Evolutionary conservation across 2,113 vertebrate species (phyloP).

Genomic region (Notiomystis cincta): DNA sequence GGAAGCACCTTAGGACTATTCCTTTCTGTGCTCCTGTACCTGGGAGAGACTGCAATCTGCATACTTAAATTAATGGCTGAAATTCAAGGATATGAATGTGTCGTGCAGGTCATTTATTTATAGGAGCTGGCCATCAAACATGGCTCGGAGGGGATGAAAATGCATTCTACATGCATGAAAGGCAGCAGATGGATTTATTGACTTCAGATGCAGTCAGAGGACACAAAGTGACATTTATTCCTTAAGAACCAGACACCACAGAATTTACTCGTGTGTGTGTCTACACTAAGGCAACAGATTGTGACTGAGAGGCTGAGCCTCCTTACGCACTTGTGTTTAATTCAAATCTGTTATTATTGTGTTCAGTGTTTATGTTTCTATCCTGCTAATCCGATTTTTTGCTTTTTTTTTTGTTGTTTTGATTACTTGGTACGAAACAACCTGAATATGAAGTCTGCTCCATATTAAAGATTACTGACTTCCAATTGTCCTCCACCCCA

Average conservation of each 20-base stretch:
- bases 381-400: not conserved
- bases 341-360: not conserved
- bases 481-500: not conserved
- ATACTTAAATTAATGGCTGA: not conserved
- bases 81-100: not conserved
- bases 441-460: not conserved
- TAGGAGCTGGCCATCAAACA: not conserved
- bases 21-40: not conserved
- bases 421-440: not conserved
- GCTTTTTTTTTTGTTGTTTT: not conserved
- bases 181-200: constrained; percentile 41
- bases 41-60: not conserved
- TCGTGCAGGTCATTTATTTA: not conserved
- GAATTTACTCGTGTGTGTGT: not conserved
- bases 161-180: constrained; percentile 13
- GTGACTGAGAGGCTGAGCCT: constrained; percentile 2
- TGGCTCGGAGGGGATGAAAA: constrained; percentile 7
- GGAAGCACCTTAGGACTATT: not conserved
- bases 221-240: constrained; percentile 50
- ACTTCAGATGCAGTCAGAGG: constrained; percentile 38
- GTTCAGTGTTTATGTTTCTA: not conserved
- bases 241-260: constrained; percentile 20
- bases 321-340: not conserved
- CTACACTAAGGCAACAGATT: not conserved
- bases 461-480: not conserved